A percentile compares a stretch with the other conserved stretches of the same genome.
Conservation (phyloP, 2,888 invertebrate species). For the Fragum sueziense region DNA sequence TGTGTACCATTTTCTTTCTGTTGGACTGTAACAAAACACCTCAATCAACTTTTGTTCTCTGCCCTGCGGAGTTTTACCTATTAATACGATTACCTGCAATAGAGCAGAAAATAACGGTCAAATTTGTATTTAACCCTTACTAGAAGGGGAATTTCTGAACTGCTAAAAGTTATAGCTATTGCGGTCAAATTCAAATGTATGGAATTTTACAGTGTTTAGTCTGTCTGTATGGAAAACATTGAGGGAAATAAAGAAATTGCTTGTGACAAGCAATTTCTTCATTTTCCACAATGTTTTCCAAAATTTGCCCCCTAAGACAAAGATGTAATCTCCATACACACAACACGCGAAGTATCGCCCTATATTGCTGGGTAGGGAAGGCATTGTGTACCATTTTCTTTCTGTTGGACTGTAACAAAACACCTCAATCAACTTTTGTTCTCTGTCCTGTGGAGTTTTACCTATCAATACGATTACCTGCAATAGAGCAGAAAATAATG, state of each 20-base stretch:
- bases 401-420: slow-evolving; percentile 59
- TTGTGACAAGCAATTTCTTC: no score
- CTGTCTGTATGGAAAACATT: no score
- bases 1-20: slow-evolving; percentile 60
- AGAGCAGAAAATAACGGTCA: no score
- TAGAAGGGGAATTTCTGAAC: no score
- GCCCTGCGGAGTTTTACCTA: slow-evolving; percentile 61
- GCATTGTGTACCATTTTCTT: slow-evolving; percentile 63
- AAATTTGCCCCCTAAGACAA: slow-evolving; percentile 60
- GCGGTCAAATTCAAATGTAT: no score
- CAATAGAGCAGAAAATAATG: no score
- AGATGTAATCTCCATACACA: slow-evolving; percentile 61
- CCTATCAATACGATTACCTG: slow-evolving; percentile 61
- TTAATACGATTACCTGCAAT: slow-evolving; percentile 60
- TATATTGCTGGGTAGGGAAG: slow-evolving; percentile 56
- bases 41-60: slow-evolving; percentile 60
- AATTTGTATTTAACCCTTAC: no score
- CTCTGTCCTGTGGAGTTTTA: slow-evolving; percentile 60
- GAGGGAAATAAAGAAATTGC: no score
- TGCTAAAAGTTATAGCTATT: no score
- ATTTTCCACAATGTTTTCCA: no score
- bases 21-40: slow-evolving; percentile 60
- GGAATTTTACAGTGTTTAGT: no score
- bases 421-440: slow-evolving; percentile 59
- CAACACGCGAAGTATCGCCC: slow-evolving; percentile 62